phyloP scores from a whole-genome alignment of 2,888 invertebrate genomes.

The Dorcus hopei region DNA sequence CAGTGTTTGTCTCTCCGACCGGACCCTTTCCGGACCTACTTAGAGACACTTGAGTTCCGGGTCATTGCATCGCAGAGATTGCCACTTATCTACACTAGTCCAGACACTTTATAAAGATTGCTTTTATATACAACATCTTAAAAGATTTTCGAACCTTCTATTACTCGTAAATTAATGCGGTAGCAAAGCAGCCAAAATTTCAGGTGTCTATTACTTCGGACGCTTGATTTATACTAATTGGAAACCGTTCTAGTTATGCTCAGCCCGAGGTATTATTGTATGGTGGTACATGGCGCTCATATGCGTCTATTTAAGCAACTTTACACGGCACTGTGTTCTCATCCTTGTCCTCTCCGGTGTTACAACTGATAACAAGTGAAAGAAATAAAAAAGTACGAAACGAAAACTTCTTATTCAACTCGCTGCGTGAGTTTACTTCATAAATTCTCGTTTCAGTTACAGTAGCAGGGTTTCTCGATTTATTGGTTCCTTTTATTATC shows the following conservation, averaged over 20 bases:
- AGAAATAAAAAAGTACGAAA: background rate
- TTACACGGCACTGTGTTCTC: background rate
- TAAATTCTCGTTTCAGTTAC: conserved; percentile 32
- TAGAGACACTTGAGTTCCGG: conserved; percentile 35
- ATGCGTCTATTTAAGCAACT: background rate
- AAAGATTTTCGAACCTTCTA: conserved; percentile 9
- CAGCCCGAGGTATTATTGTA: conserved; percentile 8
- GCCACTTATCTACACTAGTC: conserved; percentile 24
- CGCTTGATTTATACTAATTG: conserved; percentile 36
- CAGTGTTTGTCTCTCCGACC: conserved; percentile 34
- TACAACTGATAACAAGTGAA: background rate
- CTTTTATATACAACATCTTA: conserved; percentile 6
- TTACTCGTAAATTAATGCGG: background rate
- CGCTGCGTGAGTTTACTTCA: conserved; percentile 31
- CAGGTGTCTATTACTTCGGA: conserved; percentile 26
- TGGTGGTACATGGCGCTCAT: background rate
- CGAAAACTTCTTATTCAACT: conserved; percentile 13
- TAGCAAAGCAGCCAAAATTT: conserved; percentile 22
- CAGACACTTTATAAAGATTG: conserved; percentile 23
- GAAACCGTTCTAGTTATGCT: conserved; percentile 32
- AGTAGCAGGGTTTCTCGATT: conserved; percentile 34
- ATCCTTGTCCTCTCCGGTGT: background rate
- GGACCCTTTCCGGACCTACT: conserved; percentile 38
- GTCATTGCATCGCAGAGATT: conserved; percentile 32
- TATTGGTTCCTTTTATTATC: conserved; percentile 38